These are phyloP conservation scores for Equus quagga DNA, from an alignment of 2,113 vertebrate genomes.

Conservation along the genomic window DNA sequence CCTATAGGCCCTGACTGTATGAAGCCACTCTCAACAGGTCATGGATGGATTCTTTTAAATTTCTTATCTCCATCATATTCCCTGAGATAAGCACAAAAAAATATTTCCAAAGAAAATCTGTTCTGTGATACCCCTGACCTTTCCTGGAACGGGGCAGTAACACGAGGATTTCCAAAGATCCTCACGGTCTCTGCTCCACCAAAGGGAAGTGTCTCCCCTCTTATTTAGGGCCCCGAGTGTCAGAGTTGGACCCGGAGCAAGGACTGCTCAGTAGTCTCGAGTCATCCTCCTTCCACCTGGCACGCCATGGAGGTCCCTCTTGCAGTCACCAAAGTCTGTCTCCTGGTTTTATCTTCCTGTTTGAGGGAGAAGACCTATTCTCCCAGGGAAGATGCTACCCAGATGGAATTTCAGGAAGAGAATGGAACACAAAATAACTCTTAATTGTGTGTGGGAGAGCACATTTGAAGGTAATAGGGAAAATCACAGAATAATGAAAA, in stretches of 20 bases:
- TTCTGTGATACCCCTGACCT: background rate
- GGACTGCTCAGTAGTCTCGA: fast-evolving
- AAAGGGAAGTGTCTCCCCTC: background rate
- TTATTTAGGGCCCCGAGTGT: background rate
- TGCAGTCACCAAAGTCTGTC: background rate
- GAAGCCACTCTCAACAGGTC: background rate
- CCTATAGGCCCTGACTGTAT: background rate
- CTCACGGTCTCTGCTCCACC: background rate
- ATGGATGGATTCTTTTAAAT: background rate
- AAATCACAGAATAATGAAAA: conserved; percentile 62
- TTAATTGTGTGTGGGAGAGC: conserved; percentile 52
- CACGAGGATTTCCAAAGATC: background rate
- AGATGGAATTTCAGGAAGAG: conserved; percentile 56
- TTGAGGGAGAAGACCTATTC: background rate
- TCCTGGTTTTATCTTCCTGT: background rate
- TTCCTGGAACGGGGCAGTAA: background rate
- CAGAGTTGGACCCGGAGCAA: background rate
- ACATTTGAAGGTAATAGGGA: conserved; percentile 60
- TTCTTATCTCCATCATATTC: background rate
- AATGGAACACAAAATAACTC: conserved; percentile 54
- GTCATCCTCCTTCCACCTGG: background rate
- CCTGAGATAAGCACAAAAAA: background rate
- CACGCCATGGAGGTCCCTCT: background rate
- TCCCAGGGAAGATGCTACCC: background rate
- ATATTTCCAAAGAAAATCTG: background rate